These are phyloP conservation scores for Halocaridina rubra DNA, from an alignment of 2,888 invertebrate genomes.

Conservation along the genomic window DNA sequence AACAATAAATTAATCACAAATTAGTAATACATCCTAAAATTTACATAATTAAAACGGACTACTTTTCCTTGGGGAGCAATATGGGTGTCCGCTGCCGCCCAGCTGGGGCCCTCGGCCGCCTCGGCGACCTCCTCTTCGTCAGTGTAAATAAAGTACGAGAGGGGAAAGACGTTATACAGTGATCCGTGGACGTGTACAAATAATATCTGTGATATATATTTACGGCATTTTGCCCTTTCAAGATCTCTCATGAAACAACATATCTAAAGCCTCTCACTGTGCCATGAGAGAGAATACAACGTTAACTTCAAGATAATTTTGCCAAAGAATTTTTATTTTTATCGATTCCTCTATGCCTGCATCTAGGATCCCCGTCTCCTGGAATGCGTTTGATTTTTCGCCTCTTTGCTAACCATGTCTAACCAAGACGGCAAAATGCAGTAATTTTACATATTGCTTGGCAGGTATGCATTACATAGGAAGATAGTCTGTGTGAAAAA, in stretches of 20 bases:
- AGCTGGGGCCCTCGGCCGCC: not conserved
- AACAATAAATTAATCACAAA: no score
- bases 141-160: conserved; percentile 33
- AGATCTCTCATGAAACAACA: conserved; percentile 9
- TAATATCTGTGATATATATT: conserved; percentile 36
- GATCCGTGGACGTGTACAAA: conserved; percentile 23
- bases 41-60: no score
- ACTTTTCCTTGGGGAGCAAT: not conserved
- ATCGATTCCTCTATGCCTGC: conserved; percentile 43
- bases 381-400: not conserved
- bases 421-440: conserved; percentile 34
- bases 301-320: not conserved
- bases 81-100: not conserved
- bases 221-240: not conserved
- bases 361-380: not conserved
- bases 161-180: not conserved
- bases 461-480: not conserved
- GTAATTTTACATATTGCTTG: not conserved
- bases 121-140: not conserved
- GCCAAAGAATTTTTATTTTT: not conserved
- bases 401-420: not conserved
- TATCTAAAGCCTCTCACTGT: conserved; percentile 9
- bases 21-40: no score
- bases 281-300: not conserved
- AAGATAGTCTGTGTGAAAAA: no score